Percentiles rank a stretch among this genome's conserved stretches.
Conservation (phyloP, 2,113 vertebrate species). For the Onychostoma macrolepis region DNA sequence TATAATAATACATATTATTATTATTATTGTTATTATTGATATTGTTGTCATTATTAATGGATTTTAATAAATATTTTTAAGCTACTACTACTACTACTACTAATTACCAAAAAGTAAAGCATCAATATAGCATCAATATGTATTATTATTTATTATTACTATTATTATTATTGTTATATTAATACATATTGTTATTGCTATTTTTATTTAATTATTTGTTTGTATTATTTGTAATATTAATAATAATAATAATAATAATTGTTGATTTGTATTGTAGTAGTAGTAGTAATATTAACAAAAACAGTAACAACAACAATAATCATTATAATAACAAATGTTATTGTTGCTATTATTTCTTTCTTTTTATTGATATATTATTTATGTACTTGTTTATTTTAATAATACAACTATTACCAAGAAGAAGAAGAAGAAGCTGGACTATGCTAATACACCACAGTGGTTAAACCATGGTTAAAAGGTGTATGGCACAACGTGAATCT, state of each 20-base stretch:
- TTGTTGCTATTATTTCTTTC: neutral
- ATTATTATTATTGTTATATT: neutral
- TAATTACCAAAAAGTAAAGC: neutral
- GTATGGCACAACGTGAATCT: slow-evolving; percentile 39
- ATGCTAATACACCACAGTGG: neutral
- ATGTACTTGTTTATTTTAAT: too few species aligned
- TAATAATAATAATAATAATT: neutral
- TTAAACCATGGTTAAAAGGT: slow-evolving; percentile 11
- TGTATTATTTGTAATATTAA: neutral
- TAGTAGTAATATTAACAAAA: neutral
- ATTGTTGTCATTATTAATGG: too few species aligned
- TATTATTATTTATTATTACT: too few species aligned
- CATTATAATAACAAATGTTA: neutral
- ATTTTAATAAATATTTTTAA: too few species aligned
- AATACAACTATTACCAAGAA: neutral
- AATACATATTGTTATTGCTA: too few species aligned
- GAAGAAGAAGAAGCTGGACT: neutral
- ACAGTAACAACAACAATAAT: neutral
- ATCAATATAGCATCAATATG: neutral
- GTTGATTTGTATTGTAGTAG: neutral
- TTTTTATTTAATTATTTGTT: too few species aligned
- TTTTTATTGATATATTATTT: too few species aligned
- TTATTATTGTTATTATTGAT: too few species aligned
- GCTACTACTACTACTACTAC: neutral
- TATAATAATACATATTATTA: neutral